Conservation (phyloP, 2,113 vertebrate genomes). For the Caranx melampygus region DNA sequence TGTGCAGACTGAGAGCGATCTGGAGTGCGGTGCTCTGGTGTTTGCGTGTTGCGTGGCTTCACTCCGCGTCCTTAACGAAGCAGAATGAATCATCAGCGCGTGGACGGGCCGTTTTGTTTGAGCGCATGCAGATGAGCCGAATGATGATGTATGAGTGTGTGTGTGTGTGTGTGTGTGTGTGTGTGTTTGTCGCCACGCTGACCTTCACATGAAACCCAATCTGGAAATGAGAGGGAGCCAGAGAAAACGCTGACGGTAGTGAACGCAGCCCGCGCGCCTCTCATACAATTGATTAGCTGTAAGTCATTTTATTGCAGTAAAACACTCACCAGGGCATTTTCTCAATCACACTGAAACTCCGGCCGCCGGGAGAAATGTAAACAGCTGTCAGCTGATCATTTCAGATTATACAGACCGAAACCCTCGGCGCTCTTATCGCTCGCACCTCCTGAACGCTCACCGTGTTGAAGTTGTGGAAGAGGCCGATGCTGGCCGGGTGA, state of each 20-base stretch:
- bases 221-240: slow-evolving; percentile 72
- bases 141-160: slow-evolving; percentile 7
- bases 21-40: slow-evolving; percentile 22
- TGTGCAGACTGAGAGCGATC: slow-evolving; percentile 25
- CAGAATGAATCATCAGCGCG: slow-evolving; percentile 51
- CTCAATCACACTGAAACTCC: slow-evolving; percentile 69
- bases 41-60: slow-evolving; percentile 1
- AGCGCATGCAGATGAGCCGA: slow-evolving; percentile 32
- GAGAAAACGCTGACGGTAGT: slow-evolving; percentile 77
- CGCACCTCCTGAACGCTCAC: slow-evolving; percentile 64
- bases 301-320: slow-evolving; percentile 75
- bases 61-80: slow-evolving; percentile 31
- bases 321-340: slow-evolving; percentile 62
- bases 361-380: slow-evolving; percentile 61
- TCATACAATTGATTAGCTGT: slow-evolving; percentile 76
- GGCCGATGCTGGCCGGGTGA: slow-evolving; percentile 73
- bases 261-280: slow-evolving; percentile 56
- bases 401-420: slow-evolving; percentile 57
- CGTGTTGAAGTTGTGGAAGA: slow-evolving; percentile 82
- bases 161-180: slow-evolving; percentile 19
- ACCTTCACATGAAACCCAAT: slow-evolving; percentile 81
- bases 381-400: slow-evolving; percentile 71
- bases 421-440: slow-evolving; percentile 44
- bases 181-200: slow-evolving; percentile 58
- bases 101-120: slow-evolving; percentile 33